phyloP scores from a whole-genome alignment of 2,113 vertebrate species.

The Elephantulus edwardii region DNA sequence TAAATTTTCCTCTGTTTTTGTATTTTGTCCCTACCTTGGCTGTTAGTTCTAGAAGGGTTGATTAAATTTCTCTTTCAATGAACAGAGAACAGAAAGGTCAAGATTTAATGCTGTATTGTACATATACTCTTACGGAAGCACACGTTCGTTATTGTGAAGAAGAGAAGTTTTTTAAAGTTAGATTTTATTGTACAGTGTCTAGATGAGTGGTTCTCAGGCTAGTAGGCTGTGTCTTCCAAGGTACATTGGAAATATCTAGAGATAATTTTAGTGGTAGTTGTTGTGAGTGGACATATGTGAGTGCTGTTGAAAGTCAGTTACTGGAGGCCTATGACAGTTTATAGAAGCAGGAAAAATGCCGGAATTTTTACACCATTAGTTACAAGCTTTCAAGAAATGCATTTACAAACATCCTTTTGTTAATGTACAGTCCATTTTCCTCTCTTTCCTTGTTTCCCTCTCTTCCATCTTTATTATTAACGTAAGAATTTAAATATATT shows the following conservation, averaged over 20 bases:
- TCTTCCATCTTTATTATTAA: neutral
- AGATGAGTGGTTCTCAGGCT: neutral
- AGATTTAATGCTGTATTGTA: too few species aligned
- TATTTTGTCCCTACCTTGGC: neutral
- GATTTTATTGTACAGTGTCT: neutral
- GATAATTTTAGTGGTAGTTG: neutral
- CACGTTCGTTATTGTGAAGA: neutral
- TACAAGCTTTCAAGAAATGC: neutral
- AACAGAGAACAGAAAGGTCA: too few species aligned
- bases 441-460: neutral
- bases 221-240: neutral
- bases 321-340: neutral
- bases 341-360: neutral
- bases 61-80: too few species aligned
- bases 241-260: neutral
- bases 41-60: neutral
- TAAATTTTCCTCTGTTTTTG: neutral
- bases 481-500: neutral
- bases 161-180: neutral
- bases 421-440: rapidly evolving
- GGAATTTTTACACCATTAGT: neutral
- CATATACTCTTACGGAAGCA: neutral
- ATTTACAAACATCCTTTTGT: neutral
- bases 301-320: neutral
- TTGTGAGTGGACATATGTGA: neutral